Percentiles rank a stretch among this genome's conserved stretches.
These are phyloP conservation scores for Planococcus citri DNA, from an alignment of 1,140 invertebrate genomes.

Conservation along the genomic window DNA sequence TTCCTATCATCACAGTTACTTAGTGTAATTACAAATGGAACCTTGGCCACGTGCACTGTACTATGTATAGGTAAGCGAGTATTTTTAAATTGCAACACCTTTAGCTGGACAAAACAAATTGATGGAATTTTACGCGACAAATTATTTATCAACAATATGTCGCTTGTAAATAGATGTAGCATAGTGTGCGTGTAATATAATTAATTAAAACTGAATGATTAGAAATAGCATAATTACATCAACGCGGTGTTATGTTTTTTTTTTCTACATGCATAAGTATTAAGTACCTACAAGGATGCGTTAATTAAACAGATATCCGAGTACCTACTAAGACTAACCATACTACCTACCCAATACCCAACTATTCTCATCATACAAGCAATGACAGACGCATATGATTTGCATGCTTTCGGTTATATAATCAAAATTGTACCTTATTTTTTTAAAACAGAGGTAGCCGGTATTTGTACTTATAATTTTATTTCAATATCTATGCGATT, in stretches of 20 bases:
- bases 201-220: neutral
- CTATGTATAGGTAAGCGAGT: too few relatives aligned
- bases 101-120: neutral
- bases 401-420: too few relatives aligned
- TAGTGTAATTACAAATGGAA: neutral
- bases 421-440: too few relatives aligned
- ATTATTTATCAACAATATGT: neutral
- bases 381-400: too few relatives aligned
- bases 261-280: too few relatives aligned
- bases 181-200: neutral
- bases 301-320: neutral
- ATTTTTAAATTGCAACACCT: neutral
- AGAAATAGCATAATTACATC: neutral
- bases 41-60: neutral
- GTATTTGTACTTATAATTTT: too few relatives aligned
- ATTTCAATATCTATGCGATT: too few relatives aligned
- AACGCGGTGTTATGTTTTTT: neutral
- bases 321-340: too few relatives aligned
- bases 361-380: too few relatives aligned
- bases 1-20: too few relatives aligned
- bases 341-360: too few relatives aligned
- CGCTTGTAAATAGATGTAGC: neutral
- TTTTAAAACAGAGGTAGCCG: too few relatives aligned
- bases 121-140: neutral
- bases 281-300: neutral